Conservation (phyloP, 1,140 invertebrate genomes). For the Drosophila parvula region DNA sequence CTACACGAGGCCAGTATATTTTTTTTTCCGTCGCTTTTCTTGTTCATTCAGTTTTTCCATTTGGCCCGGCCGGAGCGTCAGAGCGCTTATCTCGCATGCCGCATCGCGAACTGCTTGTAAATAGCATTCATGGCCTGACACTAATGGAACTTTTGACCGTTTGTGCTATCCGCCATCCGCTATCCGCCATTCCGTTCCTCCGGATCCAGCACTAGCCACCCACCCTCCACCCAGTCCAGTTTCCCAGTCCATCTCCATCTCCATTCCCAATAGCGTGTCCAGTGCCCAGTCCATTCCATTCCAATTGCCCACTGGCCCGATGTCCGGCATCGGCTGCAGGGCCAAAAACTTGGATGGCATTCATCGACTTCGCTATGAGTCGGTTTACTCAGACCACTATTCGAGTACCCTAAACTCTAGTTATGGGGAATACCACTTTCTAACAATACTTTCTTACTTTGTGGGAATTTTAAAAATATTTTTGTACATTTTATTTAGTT, state of each 20-base stretch:
- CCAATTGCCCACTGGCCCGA: slow-evolving; percentile 27
- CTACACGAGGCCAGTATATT: slow-evolving; percentile 17
- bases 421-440: not conserved
- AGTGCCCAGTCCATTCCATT: slow-evolving; percentile 26
- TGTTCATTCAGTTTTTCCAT: slow-evolving; percentile 61
- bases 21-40: slow-evolving; percentile 37
- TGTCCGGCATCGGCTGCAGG: slow-evolving; percentile 43
- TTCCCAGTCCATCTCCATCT: not conserved
- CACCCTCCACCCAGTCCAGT: not conserved
- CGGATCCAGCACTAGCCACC: not conserved
- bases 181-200: slow-evolving; percentile 5
- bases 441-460: not conserved
- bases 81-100: slow-evolving; percentile 60
- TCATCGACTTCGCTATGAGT: slow-evolving; percentile 29
- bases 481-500: not conserved
- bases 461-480: not conserved
- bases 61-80: slow-evolving; percentile 44
- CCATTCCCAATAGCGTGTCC: slow-evolving; percentile 6
- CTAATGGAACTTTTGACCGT: slow-evolving; percentile 75
- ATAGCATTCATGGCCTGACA: slow-evolving; percentile 75
- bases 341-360: slow-evolving; percentile 42
- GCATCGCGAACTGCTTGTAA: slow-evolving; percentile 73
- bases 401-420: slow-evolving; percentile 10
- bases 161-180: slow-evolving; percentile 49
- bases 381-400: slow-evolving; percentile 10